Conservation (phyloP, 2,797 vertebrate species). For the Sternarchorhynchus goeldii region DNA sequence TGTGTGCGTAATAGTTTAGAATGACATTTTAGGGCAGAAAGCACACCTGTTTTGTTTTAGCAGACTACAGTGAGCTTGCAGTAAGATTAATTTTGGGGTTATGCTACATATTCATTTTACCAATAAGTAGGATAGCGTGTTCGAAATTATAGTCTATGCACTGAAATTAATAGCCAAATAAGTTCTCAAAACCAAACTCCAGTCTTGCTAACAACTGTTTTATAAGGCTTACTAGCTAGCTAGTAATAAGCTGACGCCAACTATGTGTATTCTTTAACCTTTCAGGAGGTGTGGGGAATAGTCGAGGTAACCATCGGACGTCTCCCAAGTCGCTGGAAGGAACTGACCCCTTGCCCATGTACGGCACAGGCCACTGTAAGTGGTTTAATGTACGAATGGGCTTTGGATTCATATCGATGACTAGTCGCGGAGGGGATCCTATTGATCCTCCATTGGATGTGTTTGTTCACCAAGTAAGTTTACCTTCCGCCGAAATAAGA, state of each 20-base stretch:
- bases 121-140: slow-evolving; percentile 6
- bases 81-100: slow-evolving; percentile 37
- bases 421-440: slow-evolving; percentile 86
- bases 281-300: slow-evolving; percentile 92
- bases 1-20: background rate
- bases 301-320: slow-evolving; percentile 87
- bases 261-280: slow-evolving; percentile 54
- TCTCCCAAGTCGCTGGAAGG: slow-evolving; percentile 83
- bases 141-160: background rate
- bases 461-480: slow-evolving; percentile 99
- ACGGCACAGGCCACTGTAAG: slow-evolving; percentile 94
- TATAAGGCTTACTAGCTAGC: background rate
- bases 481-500: background rate
- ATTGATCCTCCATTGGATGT: slow-evolving; percentile 93
- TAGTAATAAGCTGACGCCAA: slow-evolving; percentile 22
- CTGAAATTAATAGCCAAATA: background rate
- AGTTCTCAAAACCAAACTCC: no score
- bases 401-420: slow-evolving; percentile 98
- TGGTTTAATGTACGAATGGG: slow-evolving; percentile 99
- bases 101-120: slow-evolving; percentile 5
- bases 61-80: slow-evolving; percentile 66
- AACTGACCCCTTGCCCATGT: slow-evolving; percentile 83
- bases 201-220: background rate
- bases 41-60: slow-evolving; percentile 80
- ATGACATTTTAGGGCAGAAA: slow-evolving; percentile 66